phyloP scores from a whole-genome alignment of 2,113 vertebrate genomes.

The Rhynchopsitta pachyrhyncha region DNA sequence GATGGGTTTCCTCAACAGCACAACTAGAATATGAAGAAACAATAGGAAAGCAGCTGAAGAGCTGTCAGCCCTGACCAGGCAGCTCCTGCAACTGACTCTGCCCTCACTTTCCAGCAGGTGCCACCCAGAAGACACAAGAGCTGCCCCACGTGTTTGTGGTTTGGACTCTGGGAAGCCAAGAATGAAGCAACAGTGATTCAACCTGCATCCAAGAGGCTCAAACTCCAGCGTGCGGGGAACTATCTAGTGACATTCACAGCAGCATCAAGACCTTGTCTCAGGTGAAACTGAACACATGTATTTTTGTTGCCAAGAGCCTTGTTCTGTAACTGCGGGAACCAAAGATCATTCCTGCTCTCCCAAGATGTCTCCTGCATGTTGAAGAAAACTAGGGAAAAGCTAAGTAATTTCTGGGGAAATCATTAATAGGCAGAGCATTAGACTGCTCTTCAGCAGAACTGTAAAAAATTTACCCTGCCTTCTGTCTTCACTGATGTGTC shows the following conservation, averaged over 20 bases:
- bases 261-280: background rate
- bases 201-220: fast-evolving
- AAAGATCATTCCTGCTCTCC: background rate
- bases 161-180: background rate
- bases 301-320: background rate
- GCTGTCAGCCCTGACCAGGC: background rate
- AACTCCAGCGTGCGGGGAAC: background rate
- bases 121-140: background rate
- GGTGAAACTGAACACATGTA: background rate
- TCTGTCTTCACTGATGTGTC: background rate
- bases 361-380: background rate
- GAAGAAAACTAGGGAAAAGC: background rate
- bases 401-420: background rate
- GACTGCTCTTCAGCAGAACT: background rate
- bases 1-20: background rate
- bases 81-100: background rate
- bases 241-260: background rate
- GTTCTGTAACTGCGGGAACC: background rate
- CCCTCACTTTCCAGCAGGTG: background rate
- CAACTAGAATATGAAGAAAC: background rate
- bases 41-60: background rate
- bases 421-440: background rate
- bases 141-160: background rate
- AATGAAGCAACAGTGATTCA: background rate
- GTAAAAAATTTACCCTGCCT: background rate